phyloP scores from a whole-genome alignment of 2,888 invertebrate species.

The Alloscopus bannaensis region DNA sequence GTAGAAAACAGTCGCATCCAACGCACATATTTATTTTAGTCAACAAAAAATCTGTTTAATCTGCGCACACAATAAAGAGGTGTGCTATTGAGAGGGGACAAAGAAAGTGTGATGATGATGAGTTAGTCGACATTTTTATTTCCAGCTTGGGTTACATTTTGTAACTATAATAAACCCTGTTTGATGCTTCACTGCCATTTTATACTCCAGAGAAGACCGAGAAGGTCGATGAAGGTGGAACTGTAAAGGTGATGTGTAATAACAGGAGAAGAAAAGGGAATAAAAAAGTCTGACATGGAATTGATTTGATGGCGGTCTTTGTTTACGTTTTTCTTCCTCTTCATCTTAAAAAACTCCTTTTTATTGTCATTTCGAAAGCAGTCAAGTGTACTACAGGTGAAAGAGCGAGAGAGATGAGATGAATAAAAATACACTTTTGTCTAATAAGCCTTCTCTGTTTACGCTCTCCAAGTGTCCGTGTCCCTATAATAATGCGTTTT shows the following conservation, averaged over 20 bases:
- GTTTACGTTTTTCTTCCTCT: background rate
- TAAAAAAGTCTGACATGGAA: constrained; percentile 40
- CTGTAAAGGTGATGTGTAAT: background rate
- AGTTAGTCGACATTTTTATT: constrained; percentile 59
- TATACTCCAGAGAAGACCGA: constrained; percentile 42
- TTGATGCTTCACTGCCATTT: constrained; percentile 56
- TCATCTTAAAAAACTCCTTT: constrained; percentile 18
- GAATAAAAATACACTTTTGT: constrained; percentile 6
- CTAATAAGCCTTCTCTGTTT: background rate
- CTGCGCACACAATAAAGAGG: too few relatives aligned
- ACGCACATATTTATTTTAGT: too few relatives aligned
- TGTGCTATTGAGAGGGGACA: too few relatives aligned
- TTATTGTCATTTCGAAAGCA: constrained; percentile 58
- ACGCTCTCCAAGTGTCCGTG: too few relatives aligned
- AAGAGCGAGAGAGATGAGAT: constrained; percentile 33
- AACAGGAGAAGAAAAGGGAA: constrained; percentile 15
- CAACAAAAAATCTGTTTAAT: too few relatives aligned
- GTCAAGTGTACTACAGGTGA: constrained; percentile 34
- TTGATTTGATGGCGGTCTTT: constrained; percentile 68
- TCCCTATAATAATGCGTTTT: too few relatives aligned
- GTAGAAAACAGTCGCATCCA: too few relatives aligned
- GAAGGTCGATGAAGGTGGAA: too few relatives aligned
- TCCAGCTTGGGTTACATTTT: constrained; percentile 55
- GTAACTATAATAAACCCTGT: constrained; percentile 55
- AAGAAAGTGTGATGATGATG: constrained; percentile 35